phyloP scores from a whole-genome alignment of 2,888 invertebrate genomes.

The Glaucopsyche alexis region DNA sequence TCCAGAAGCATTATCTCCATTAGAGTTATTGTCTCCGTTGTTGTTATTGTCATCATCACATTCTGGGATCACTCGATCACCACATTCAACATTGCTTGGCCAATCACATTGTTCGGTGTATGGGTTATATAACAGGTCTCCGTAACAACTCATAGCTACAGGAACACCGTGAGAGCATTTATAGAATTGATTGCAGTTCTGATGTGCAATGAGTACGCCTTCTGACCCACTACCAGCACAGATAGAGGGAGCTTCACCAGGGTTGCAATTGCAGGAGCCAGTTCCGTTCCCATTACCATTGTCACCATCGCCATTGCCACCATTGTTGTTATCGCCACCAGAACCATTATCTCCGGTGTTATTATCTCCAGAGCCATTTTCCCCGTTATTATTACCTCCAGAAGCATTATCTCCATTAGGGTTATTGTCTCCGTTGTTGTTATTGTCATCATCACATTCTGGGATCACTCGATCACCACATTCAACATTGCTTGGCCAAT shows the following conservation, averaged over 20 bases:
- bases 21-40: slow-evolving; percentile 32
- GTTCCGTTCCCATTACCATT: slow-evolving; percentile 31
- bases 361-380: slow-evolving; percentile 4
- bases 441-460: slow-evolving; percentile 27
- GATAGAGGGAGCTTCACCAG: slow-evolving; percentile 41
- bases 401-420: neutral
- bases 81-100: slow-evolving; percentile 43
- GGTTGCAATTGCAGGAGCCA: slow-evolving; percentile 45
- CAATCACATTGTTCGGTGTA: slow-evolving; percentile 46
- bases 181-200: slow-evolving; percentile 45
- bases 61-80: slow-evolving; percentile 37
- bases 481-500: slow-evolving; percentile 45
- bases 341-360: slow-evolving; percentile 5
- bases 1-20: neutral
- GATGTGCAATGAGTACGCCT: slow-evolving; percentile 34
- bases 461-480: slow-evolving; percentile 40
- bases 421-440: slow-evolving; percentile 16
- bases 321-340: no score
- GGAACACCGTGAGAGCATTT: slow-evolving; percentile 44
- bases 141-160: slow-evolving; percentile 41
- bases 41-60: slow-evolving; percentile 20
- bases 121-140: slow-evolving; percentile 44
- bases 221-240: slow-evolving; percentile 35
- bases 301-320: slow-evolving; percentile 21
- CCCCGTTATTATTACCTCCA: neutral